phyloP scores from a whole-genome alignment of 2,888 invertebrate species.

The Sepioteuthis lessoniana region DNA sequence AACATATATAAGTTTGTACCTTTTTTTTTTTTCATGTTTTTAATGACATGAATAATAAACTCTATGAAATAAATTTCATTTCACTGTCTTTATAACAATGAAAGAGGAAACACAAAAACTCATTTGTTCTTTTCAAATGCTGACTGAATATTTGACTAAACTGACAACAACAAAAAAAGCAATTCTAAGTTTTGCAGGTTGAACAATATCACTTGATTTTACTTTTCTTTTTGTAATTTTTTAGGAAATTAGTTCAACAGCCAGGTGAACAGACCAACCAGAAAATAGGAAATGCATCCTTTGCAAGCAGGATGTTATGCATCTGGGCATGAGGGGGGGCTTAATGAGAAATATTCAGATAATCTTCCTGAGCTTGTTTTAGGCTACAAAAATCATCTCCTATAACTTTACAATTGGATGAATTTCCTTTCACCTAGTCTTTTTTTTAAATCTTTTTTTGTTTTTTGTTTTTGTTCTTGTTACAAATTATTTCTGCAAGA shows the following conservation, averaged over 20 bases:
- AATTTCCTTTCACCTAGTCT: not conserved
- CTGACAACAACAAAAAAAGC: too few relatives aligned
- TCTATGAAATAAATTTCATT: too few relatives aligned
- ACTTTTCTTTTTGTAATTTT: not conserved
- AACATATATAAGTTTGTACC: too few relatives aligned
- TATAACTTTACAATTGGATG: not conserved
- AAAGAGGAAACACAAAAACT: too few relatives aligned
- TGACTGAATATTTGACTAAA: too few relatives aligned
- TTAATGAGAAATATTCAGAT: slow-evolving; percentile 2
- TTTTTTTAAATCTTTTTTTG: too few relatives aligned
- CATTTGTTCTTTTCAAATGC: too few relatives aligned
- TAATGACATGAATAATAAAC: too few relatives aligned
- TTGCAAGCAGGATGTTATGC: not conserved
- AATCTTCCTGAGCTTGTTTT: not conserved
- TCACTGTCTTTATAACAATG: too few relatives aligned
- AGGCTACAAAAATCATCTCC: not conserved
- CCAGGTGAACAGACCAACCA: not conserved
- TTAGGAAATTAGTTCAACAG: not conserved
- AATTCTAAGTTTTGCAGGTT: too few relatives aligned
- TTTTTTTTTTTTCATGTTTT: too few relatives aligned
- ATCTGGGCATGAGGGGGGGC: not conserved
- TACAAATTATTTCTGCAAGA: not conserved
- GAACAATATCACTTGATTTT: not conserved
- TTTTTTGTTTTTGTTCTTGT: too few relatives aligned
- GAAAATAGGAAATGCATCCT: not conserved